phyloP scores from a whole-genome alignment of 2,797 vertebrate species.

The Furcifer pardalis region DNA sequence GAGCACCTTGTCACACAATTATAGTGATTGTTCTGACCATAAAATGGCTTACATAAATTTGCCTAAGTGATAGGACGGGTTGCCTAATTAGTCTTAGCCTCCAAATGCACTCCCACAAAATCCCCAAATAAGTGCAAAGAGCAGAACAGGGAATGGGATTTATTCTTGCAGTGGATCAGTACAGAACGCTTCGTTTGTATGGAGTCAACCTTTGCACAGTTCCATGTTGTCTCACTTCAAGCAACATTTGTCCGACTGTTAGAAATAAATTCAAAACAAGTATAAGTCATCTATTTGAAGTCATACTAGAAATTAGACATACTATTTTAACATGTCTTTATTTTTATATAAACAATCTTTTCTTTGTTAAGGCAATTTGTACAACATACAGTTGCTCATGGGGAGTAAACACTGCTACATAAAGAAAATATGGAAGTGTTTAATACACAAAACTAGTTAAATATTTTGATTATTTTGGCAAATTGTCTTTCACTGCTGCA shows the following conservation, averaged over 20 bases:
- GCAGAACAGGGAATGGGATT: neutral
- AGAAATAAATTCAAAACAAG: neutral
- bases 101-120: neutral
- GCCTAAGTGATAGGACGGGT: no score
- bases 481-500: neutral
- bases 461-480: constrained; percentile 40
- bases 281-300: neutral
- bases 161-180: neutral
- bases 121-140: neutral
- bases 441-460: constrained; percentile 11
- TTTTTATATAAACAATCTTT: constrained; percentile 59
- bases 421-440: constrained; percentile 11
- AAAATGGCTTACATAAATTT: no score
- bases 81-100: neutral
- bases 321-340: constrained; percentile 44
- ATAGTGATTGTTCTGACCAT: neutral
- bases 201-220: neutral
- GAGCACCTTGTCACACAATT: neutral
- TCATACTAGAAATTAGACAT: neutral
- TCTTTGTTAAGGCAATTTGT: constrained; percentile 57
- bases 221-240: neutral
- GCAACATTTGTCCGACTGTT: neutral
- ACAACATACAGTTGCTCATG: constrained; percentile 50
- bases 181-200: neutral
- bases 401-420: constrained; percentile 31